Evolutionary conservation across 2,797 vertebrate species (phyloP), one percentile per base, ranked within the genome.

Genomic region (Nasua narica): DNA sequence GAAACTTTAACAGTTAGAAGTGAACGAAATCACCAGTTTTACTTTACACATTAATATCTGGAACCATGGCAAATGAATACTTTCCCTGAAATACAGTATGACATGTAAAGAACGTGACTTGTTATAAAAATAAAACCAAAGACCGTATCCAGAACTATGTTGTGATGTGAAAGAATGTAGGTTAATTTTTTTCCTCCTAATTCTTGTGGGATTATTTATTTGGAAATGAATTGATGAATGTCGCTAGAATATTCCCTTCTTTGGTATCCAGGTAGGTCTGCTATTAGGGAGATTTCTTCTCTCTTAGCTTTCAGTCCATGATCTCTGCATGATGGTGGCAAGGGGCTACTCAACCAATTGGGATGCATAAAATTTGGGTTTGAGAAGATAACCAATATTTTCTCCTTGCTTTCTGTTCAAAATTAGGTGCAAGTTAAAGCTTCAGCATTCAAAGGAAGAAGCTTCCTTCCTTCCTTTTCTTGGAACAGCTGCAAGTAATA

Each of bases 401-500:
- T 65, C 40, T 48, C n/a, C 19, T 54, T 78, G 69, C 46, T 78
- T 91, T 91, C 35, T 86, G 15, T 84, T 91, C 29, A 83, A 78
- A 91, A 91, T 50, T 19, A 82, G 72, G 16, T 37, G 27, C 25
- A 79, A 52, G 29, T 62, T 76, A 37, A 50, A 72, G 35, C 46
- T 67, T 92, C 76, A 90, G 8, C 35, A 52, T 83, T 70, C 43
- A 89, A 27, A 94, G 78, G 69, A 89, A 83, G 46, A 88, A 15
- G 0, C 9, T 54, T 81, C 58, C 77, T 83, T 54, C 46, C 58
- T 74, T 95, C 69, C 40, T 69, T 74, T 83, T 78, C 60, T 40
- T 78, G 46, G 82, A 96, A 78, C 95, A 90, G 76, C 69, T 90
- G 62, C 40, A 94, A 93, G 78, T 84, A 88, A 82, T 89, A 76